Percentiles rank a stretch among this genome's conserved stretches.
phyloP scores from a whole-genome alignment of 2,888 invertebrate species.

The Polietes domitor region DNA sequence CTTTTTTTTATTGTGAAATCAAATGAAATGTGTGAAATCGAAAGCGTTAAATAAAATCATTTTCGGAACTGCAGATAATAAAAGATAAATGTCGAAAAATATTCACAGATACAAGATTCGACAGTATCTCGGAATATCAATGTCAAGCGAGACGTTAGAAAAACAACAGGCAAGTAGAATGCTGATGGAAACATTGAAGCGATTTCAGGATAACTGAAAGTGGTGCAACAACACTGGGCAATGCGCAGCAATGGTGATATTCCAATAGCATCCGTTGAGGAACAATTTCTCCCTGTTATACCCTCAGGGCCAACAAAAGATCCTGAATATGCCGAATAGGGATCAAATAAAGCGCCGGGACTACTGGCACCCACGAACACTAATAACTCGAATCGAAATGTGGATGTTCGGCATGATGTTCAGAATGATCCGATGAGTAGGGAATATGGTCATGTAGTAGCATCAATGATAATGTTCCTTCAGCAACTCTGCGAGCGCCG shows the following conservation, averaged over 20 bases:
- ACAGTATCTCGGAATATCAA: too few relatives aligned
- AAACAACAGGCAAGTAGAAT: too few relatives aligned
- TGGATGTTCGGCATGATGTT: conserved; percentile 71
- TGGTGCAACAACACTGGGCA: too few relatives aligned
- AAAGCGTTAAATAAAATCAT: conserved; percentile 40
- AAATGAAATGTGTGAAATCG: conserved; percentile 62
- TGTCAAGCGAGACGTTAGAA: too few relatives aligned
- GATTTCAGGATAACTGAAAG: too few relatives aligned
- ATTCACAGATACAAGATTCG: too few relatives aligned
- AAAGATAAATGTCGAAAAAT: neutral
- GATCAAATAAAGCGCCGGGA: conserved; percentile 71
- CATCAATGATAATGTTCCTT: too few relatives aligned
- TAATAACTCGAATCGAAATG: conserved; percentile 62
- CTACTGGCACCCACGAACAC: conserved; percentile 62
- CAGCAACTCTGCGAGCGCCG: too few relatives aligned
- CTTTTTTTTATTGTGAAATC: conserved; percentile 65
- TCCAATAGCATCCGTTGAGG: too few relatives aligned
- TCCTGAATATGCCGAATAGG: conserved; percentile 76
- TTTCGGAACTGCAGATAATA: conserved; percentile 9
- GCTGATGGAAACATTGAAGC: too few relatives aligned
- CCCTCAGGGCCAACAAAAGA: conserved; percentile 69
- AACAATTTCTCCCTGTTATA: too few relatives aligned
- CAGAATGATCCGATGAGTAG: conserved; percentile 73
- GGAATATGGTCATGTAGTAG: conserved; percentile 75
- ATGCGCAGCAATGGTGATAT: too few relatives aligned